phyloP scores from a whole-genome alignment of 2,888 invertebrate species.

The Thumatha senex region DNA sequence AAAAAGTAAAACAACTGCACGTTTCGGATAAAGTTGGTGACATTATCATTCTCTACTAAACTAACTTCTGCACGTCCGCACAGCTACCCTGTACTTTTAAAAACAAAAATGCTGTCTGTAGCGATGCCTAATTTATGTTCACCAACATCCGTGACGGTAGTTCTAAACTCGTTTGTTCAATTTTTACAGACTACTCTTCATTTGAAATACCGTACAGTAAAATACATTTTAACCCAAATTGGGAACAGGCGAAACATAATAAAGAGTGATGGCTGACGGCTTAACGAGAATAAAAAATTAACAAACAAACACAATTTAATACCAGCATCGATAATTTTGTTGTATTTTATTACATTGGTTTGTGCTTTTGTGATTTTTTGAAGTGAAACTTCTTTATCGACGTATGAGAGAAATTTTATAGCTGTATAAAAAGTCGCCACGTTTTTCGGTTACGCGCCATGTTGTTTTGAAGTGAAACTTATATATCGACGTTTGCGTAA shows the following conservation, averaged over 20 bases:
- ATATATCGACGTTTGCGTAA: too few species aligned
- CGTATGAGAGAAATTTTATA: too few species aligned
- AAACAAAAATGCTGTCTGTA: slow-evolving; percentile 49
- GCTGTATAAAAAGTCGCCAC: too few species aligned
- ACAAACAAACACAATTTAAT: slow-evolving; percentile 10
- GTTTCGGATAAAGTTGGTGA: slow-evolving; percentile 35
- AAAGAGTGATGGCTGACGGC: slow-evolving; percentile 28
- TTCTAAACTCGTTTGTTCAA: slow-evolving; percentile 44
- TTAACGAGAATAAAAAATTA: slow-evolving; percentile 25
- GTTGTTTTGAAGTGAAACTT: too few species aligned
- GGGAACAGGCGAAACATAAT: slow-evolving; percentile 2
- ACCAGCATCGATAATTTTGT: slow-evolving; percentile 13
- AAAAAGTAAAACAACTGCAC: slow-evolving; percentile 35
- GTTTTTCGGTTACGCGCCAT: too few species aligned
- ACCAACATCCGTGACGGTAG: slow-evolving; percentile 32
- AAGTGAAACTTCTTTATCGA: too few species aligned
- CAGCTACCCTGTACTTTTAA: slow-evolving; percentile 39
- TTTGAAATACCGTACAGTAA: slow-evolving; percentile 20
- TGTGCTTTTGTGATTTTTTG: too few species aligned
- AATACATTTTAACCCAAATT: slow-evolving; percentile 17
- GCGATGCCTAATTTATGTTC: slow-evolving; percentile 53
- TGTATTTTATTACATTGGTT: not conserved
- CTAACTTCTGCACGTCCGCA: slow-evolving; percentile 38
- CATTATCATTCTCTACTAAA: slow-evolving; percentile 42
- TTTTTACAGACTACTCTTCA: slow-evolving; percentile 28